A percentile compares a stretch with the other conserved stretches of the same genome.
These are phyloP conservation scores for Forficula auricularia DNA, from an alignment of 1,140 invertebrate species.

Conservation along the genomic window DNA sequence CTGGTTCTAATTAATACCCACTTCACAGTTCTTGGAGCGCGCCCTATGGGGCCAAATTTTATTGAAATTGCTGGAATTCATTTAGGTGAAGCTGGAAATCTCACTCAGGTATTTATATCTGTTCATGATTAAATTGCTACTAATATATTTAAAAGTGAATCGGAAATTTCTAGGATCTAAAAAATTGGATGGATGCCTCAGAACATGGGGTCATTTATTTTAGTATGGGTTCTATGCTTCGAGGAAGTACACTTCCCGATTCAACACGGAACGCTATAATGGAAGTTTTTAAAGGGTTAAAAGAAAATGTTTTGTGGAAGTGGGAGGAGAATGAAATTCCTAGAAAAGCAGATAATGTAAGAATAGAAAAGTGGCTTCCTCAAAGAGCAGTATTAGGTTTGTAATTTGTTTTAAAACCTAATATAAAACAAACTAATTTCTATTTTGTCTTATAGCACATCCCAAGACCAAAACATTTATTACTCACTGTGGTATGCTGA, in stretches of 20 bases:
- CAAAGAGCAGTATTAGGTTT: conserved; percentile 43
- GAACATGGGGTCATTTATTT: conserved; percentile 24
- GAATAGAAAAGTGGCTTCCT: conserved; percentile 39
- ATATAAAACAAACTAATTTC: no score
- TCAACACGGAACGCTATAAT: conserved; percentile 16
- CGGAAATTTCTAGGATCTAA: conserved; percentile 12
- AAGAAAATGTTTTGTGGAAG: conserved; percentile 36
- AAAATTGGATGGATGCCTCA: conserved; percentile 14
- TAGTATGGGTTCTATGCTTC: conserved; percentile 22
- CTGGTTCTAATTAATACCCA: conserved; percentile 21
- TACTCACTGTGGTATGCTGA: conserved; percentile 31
- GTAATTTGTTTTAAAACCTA: conserved; percentile 9
- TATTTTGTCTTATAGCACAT: conserved; percentile 20
- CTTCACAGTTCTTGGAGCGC: conserved; percentile 11
- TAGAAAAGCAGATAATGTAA: conserved; percentile 37
- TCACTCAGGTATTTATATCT: conserved; percentile 3
- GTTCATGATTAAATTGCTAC: not conserved
- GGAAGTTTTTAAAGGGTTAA: conserved; percentile 22
- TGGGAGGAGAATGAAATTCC: conserved; percentile 30
- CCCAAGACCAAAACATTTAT: conserved; percentile 27
- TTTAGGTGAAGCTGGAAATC: not conserved
- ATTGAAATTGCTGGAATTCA: conserved; percentile 18
- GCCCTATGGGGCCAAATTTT: conserved; percentile 13
- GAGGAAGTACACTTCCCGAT: conserved; percentile 15
- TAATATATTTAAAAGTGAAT: conserved; percentile 8